Conservation (phyloP, 2,888 invertebrate genomes). For the Hirtodrosophila duncani region DNA sequence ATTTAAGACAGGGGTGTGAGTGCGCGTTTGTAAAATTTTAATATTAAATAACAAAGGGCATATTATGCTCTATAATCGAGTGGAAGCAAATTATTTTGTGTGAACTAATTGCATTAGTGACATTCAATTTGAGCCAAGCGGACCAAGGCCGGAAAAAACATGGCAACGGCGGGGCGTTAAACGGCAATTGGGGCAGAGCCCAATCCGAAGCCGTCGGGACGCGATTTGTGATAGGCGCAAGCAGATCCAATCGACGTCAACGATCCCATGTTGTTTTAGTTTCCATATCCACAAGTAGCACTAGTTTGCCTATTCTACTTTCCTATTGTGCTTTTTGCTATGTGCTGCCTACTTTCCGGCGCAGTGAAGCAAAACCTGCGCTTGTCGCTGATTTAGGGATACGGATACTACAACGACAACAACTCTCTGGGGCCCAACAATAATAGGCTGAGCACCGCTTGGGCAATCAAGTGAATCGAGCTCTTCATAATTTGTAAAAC, state of each 20-base stretch:
- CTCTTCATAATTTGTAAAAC: conserved; percentile 65
- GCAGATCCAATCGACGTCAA: conserved; percentile 27
- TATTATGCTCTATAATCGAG: conserved; percentile 69
- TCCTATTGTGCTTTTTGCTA: conserved; percentile 23
- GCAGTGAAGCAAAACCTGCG: conserved; percentile 60
- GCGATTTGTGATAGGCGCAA: conserved; percentile 35
- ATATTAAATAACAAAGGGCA: conserved; percentile 60
- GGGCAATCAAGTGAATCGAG: conserved; percentile 73
- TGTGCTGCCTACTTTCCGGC: conserved; percentile 50
- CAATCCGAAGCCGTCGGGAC: too few relatives aligned
- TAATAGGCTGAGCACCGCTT: conserved; percentile 43
- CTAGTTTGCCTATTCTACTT: conserved; percentile 33
- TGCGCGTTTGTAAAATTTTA: conserved; percentile 39
- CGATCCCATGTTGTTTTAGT: conserved; percentile 35
- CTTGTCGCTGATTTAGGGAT: conserved; percentile 44
- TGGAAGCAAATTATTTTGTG: conserved; percentile 72
- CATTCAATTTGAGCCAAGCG: conserved; percentile 65
- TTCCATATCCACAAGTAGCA: conserved; percentile 19
- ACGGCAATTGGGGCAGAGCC: conserved; percentile 63
- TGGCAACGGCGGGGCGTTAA: conserved; percentile 51
- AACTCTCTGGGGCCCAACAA: conserved; percentile 8
- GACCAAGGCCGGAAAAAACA: conserved; percentile 6
- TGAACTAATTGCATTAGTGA: conserved; percentile 74
- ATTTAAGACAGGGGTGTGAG: conserved; percentile 20
- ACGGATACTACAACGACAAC: conserved; percentile 28